These are phyloP conservation scores for Gymnoscelis rufifasciata DNA, from an alignment of 2,888 invertebrate genomes.

Conservation along the genomic window DNA sequence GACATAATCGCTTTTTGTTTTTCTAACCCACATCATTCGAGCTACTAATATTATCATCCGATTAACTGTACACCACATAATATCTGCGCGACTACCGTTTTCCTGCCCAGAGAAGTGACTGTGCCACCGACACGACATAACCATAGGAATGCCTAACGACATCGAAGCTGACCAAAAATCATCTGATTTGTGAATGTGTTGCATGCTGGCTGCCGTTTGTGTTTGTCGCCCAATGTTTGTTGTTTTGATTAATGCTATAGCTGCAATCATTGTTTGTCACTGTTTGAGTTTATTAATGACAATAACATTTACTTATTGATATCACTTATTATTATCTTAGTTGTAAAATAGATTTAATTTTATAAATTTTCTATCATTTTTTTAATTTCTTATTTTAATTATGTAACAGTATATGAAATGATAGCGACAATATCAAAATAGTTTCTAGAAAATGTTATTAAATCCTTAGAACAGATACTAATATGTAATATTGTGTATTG, in stretches of 20 bases:
- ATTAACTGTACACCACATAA: slow-evolving; percentile 39
- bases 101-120: slow-evolving; percentile 65
- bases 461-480: too few relatives aligned
- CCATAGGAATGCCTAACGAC: slow-evolving; percentile 71
- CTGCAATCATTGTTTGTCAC: slow-evolving; percentile 35
- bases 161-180: slow-evolving; percentile 56
- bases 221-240: slow-evolving; percentile 58
- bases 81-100: slow-evolving; percentile 71
- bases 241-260: slow-evolving; percentile 36
- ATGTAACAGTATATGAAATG: too few relatives aligned
- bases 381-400: too few relatives aligned
- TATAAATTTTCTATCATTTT: too few relatives aligned
- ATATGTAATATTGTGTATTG: too few relatives aligned
- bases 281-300: slow-evolving; percentile 30
- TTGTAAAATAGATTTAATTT: too few relatives aligned
- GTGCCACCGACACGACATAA: slow-evolving; percentile 59
- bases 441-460: too few relatives aligned
- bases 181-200: slow-evolving; percentile 68
- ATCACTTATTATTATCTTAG: slow-evolving; percentile 7
- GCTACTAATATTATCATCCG: slow-evolving; percentile 29
- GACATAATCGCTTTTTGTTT: slow-evolving; percentile 37
- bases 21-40: slow-evolving; percentile 39
- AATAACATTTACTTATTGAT: slow-evolving; percentile 5
- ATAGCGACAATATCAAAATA: too few relatives aligned
- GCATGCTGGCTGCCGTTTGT: slow-evolving; percentile 72